Percentiles rank a stretch among this genome's conserved stretches.
Evolutionary conservation across 2,888 invertebrate species (phyloP).

Genomic region (Aproaerema taeniolella): DNA sequence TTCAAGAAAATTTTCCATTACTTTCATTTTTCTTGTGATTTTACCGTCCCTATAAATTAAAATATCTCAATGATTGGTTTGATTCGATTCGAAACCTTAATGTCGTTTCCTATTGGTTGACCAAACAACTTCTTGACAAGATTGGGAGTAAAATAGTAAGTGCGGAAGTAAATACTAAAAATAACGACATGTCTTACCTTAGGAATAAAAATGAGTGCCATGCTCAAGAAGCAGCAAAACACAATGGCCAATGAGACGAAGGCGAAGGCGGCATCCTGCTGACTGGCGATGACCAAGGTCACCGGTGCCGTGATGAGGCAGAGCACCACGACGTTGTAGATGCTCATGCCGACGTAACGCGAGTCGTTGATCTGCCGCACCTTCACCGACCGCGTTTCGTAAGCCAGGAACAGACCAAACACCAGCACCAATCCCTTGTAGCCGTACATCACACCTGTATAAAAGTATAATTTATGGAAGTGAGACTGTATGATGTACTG

Average conservation of each 20-base stretch:
- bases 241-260: constrained; percentile 97
- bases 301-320: constrained; percentile 99
- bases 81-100: too few species aligned
- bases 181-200: too few species aligned
- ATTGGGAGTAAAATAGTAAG: too few species aligned
- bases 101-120: too few species aligned
- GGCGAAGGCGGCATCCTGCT: constrained; percentile 98
- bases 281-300: constrained; percentile 96
- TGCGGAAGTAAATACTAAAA: too few species aligned
- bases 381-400: constrained; percentile 98
- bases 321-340: constrained; percentile 99
- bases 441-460: constrained; percentile 92
- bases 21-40: too few species aligned
- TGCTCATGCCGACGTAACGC: constrained; percentile 98
- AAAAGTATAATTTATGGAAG: neutral
- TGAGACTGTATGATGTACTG: too few species aligned
- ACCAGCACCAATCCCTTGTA: constrained; percentile 98
- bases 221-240: constrained; percentile 98
- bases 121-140: too few species aligned
- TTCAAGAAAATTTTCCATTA: too few species aligned
- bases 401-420: constrained; percentile 98
- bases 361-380: constrained; percentile 98
- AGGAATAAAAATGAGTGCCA: constrained; percentile 98
- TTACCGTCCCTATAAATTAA: too few species aligned
- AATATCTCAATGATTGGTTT: too few species aligned